Conservation (phyloP, 2,888 invertebrate species). For the Harpalus rubripes region DNA sequence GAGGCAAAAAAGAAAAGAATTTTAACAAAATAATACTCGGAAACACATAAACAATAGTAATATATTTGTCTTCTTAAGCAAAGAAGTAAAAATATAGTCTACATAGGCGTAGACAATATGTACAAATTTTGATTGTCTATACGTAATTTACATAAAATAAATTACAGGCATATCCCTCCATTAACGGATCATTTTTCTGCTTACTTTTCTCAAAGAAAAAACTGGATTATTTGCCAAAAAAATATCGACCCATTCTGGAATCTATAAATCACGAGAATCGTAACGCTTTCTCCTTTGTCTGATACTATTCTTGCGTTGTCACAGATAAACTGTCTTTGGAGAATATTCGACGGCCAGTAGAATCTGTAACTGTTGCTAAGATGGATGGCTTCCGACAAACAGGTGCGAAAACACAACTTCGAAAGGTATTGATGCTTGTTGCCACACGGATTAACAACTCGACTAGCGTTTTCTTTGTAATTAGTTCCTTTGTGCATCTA, state of each 20-base stretch:
- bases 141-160: no score
- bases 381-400: background rate
- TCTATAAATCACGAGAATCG: background rate
- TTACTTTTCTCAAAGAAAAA: no score
- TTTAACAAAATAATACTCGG: no score
- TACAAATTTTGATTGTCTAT: no score
- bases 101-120: no score
- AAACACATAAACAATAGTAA: no score
- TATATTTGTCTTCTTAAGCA: no score
- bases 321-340: conserved; percentile 1
- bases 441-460: background rate
- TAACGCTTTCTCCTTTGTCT: background rate
- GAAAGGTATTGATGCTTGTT: background rate
- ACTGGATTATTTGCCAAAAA: background rate
- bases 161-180: no score
- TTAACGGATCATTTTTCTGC: no score
- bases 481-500: no score
- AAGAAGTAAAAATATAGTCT: no score
- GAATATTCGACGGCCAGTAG: background rate
- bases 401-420: background rate
- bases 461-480: background rate
- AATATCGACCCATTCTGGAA: background rate
- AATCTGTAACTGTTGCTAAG: background rate
- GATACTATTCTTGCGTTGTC: background rate
- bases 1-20: no score